Evolutionary conservation across 1,140 invertebrate genomes (phyloP).

Genomic region (Drosophila pallidifrons): DNA sequence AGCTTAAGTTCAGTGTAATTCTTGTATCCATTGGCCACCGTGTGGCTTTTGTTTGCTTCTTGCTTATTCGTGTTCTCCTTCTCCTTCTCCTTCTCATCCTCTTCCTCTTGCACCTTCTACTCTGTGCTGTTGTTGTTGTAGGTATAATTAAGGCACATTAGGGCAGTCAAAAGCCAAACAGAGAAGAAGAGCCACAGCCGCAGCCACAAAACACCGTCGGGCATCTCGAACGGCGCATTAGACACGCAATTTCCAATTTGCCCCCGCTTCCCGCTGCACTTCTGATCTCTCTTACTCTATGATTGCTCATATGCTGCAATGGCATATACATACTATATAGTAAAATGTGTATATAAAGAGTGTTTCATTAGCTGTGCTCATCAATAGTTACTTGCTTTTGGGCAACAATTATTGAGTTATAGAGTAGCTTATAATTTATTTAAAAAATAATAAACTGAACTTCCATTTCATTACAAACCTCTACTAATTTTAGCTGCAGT

Average conservation of each 20-base stretch:
- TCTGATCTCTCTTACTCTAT: not conserved
- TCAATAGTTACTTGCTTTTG: too few relatives aligned
- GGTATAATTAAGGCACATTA: slow-evolving; percentile 80
- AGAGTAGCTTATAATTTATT: not conserved
- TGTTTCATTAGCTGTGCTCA: too few relatives aligned
- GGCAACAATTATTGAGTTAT: too few relatives aligned
- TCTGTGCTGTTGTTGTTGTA: slow-evolving; percentile 36
- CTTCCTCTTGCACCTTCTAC: slow-evolving; percentile 16
- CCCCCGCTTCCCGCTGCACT: not conserved
- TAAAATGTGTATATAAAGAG: too few relatives aligned
- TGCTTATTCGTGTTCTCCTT: slow-evolving; percentile 16
- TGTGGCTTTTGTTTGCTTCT: slow-evolving; percentile 20
- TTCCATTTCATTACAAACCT: too few relatives aligned
- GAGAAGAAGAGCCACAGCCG: slow-evolving; percentile 12
- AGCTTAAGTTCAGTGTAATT: not conserved
- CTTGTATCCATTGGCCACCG: slow-evolving; percentile 27
- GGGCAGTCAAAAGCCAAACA: slow-evolving; percentile 48
- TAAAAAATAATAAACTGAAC: not conserved
- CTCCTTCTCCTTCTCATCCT: too few relatives aligned
- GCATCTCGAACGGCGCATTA: slow-evolving; percentile 68
- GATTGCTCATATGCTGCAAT: not conserved
- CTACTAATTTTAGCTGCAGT: too few relatives aligned
- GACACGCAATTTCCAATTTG: slow-evolving; percentile 70
- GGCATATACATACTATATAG: not conserved
- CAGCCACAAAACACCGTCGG: slow-evolving; percentile 39